A percentile compares a stretch with the other conserved stretches of the same genome.
Conservation (phyloP, 2,113 vertebrate species). For the Nothocercus julius region DNA sequence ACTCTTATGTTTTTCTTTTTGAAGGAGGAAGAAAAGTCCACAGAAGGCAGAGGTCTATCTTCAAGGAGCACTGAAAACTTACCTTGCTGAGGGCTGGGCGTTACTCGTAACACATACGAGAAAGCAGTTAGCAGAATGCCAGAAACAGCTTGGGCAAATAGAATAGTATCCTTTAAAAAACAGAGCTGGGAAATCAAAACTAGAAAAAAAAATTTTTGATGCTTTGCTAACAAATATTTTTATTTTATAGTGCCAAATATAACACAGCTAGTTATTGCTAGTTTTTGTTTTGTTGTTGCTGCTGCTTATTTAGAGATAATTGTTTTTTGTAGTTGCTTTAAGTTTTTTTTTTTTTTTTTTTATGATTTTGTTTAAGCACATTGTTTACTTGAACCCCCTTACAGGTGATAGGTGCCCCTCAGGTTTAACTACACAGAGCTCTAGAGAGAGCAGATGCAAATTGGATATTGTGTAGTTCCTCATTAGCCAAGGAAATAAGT, state of each 20-base stretch:
- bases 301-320: neutral
- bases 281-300: neutral
- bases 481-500: neutral
- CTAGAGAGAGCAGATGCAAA: neutral
- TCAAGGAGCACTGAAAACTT: slow-evolving; percentile 91
- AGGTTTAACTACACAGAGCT: neutral
- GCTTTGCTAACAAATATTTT: neutral
- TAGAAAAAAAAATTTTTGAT: neutral
- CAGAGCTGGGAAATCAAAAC: neutral
- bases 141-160: slow-evolving; percentile 88
- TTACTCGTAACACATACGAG: slow-evolving; percentile 92
- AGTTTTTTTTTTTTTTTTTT: neutral
- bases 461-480: neutral
- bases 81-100: slow-evolving; percentile 91
- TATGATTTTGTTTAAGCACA: no score
- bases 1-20: neutral
- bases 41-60: slow-evolving; percentile 90
- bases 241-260: neutral
- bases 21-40: slow-evolving; percentile 91
- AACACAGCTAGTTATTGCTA: neutral
- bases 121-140: slow-evolving; percentile 93
- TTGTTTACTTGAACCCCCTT: neutral
- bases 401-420: neutral
- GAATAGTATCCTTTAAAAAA: slow-evolving; percentile 91
- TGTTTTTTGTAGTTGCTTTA: neutral